Evolutionary conservation across 2,113 vertebrate genomes (phyloP).

Genomic region (Pithys albifrons): DNA sequence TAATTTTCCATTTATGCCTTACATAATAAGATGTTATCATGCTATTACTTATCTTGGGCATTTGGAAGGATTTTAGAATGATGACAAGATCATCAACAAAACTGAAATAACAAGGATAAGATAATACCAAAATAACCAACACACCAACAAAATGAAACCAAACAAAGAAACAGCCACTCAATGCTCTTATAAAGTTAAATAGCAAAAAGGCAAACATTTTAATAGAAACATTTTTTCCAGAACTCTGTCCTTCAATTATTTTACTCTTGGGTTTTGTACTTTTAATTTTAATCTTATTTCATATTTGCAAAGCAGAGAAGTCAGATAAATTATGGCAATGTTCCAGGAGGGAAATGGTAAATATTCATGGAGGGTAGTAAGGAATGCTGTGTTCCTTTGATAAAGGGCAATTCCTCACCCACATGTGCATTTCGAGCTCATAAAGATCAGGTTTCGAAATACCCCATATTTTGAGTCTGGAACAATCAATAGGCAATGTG

Average conservation of each 20-base stretch:
- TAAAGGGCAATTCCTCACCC: neutral
- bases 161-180: neutral
- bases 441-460: neutral
- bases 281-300: neutral
- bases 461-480: neutral
- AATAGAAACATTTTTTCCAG: neutral
- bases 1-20: neutral
- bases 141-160: accelerated
- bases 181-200: neutral
- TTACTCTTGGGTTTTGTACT: neutral
- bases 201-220: neutral
- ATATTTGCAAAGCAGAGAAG: neutral
- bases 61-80: neutral
- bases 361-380: neutral
- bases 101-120: neutral
- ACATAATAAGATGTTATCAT: neutral
- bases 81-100: neutral
- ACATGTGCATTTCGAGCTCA: neutral
- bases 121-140: neutral
- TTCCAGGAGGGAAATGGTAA: neutral
- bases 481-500: neutral
- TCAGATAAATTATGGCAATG: neutral
- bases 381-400: neutral
- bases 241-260: neutral
- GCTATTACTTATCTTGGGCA: neutral